These are phyloP conservation scores for Acromyrmex echinatior DNA, from an alignment of 1,140 invertebrate genomes.

Conservation along the genomic window DNA sequence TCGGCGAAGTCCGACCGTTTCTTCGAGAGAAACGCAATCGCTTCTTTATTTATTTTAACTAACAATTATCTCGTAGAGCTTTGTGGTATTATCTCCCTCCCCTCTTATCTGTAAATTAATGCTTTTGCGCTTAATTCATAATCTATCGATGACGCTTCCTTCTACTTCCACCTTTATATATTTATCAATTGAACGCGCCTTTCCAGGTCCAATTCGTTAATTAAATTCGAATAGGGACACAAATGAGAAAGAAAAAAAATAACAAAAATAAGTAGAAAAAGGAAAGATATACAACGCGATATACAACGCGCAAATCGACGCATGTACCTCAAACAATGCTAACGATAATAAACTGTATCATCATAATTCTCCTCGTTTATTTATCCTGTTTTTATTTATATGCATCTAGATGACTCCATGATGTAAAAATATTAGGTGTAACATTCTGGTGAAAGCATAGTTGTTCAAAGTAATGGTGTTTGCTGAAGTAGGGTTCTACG, in stretches of 20 bases:
- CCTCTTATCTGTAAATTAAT: background rate
- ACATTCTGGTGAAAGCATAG: too few relatives aligned
- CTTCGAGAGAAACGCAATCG: conserved; percentile 46
- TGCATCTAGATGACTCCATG: too few relatives aligned
- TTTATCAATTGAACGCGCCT: background rate
- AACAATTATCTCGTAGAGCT: background rate
- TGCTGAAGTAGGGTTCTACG: background rate
- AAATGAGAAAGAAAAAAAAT: background rate
- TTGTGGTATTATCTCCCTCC: background rate
- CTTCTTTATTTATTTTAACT: conserved; percentile 69
- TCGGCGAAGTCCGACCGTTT: conserved; percentile 57
- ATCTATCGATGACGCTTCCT: background rate
- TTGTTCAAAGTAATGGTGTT: too few relatives aligned
- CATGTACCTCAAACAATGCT: conserved; percentile 20
- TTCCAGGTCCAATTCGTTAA: background rate
- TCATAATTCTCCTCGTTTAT: conserved; percentile 12
- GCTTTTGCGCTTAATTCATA: background rate
- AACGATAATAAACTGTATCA: conserved; percentile 50
- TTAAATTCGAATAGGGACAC: background rate
- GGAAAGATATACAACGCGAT: background rate
- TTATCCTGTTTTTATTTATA: background rate
- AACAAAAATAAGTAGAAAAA: background rate
- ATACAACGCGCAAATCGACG: conserved; percentile 3
- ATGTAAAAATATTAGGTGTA: too few relatives aligned
- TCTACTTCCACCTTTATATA: background rate